These are phyloP conservation scores for Phortica magna DNA, from an alignment of 2,888 invertebrate species.

Conservation along the genomic window DNA sequence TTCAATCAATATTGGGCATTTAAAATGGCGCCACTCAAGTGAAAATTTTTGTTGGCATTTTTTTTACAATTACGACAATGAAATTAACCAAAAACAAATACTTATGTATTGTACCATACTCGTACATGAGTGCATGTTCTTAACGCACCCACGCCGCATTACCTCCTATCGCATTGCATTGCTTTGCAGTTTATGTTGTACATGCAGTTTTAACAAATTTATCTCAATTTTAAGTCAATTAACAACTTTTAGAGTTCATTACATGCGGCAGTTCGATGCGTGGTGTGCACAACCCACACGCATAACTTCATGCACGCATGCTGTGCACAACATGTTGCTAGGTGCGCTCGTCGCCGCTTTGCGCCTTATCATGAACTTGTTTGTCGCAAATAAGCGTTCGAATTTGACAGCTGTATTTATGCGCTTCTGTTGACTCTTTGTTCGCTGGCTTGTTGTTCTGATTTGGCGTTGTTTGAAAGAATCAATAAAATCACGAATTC, in stretches of 20 bases:
- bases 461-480: neutral
- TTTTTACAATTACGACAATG: neutral
- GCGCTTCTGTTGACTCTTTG: neutral
- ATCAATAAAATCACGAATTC: neutral
- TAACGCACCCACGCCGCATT: constrained; percentile 19
- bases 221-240: constrained; percentile 31
- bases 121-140: neutral
- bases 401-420: constrained; percentile 30
- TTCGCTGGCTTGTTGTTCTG: neutral
- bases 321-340: constrained; percentile 8
- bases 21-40: neutral
- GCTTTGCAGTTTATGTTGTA: neutral
- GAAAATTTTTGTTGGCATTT: neutral
- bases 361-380: neutral
- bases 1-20: neutral
- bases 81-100: neutral
- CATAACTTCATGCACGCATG: neutral
- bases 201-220: constrained; percentile 31
- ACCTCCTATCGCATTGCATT: neutral
- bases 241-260: constrained; percentile 26
- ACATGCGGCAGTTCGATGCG: neutral
- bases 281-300: constrained; percentile 19
- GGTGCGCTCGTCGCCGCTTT: neutral
- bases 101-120: neutral
- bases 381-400: neutral